Percentiles rank a stretch among this genome's conserved stretches.
Conservation (phyloP, 30 jellyfish, hydroid and myxozoan species). For the Cassiopea andromeda region DNA sequence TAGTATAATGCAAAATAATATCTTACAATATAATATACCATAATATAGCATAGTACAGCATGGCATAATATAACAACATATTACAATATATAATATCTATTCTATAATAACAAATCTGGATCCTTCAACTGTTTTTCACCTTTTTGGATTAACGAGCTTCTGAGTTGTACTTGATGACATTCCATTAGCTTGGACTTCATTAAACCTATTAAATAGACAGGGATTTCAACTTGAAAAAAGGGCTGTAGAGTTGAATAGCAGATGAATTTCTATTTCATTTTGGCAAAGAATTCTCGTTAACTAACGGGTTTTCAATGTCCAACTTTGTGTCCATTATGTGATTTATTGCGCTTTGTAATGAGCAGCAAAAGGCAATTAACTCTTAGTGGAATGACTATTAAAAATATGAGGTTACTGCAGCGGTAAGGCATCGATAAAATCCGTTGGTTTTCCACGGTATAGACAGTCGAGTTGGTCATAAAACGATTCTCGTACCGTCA, state of each 20-base stretch:
- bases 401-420: background rate
- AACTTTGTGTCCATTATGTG: background rate
- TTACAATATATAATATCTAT: too few relatives aligned
- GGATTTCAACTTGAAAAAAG: background rate
- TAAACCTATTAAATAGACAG: background rate
- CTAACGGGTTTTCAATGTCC: background rate
- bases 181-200: background rate
- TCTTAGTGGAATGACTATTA: background rate
- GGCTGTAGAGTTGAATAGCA: background rate
- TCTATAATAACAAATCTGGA: background rate
- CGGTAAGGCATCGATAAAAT: background rate
- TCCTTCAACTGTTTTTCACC: background rate
- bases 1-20: too few relatives aligned
- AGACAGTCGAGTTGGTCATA: background rate
- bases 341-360: background rate
- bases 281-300: background rate
- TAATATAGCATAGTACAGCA: too few relatives aligned
- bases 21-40: too few relatives aligned
- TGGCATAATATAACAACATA: too few relatives aligned
- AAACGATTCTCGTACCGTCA: background rate
- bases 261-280: background rate
- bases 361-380: background rate
- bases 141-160: background rate
- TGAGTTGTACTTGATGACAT: background rate
- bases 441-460: background rate